phyloP scores from a whole-genome alignment of 2,797 vertebrate genomes.

The Gallirallus australis region DNA sequence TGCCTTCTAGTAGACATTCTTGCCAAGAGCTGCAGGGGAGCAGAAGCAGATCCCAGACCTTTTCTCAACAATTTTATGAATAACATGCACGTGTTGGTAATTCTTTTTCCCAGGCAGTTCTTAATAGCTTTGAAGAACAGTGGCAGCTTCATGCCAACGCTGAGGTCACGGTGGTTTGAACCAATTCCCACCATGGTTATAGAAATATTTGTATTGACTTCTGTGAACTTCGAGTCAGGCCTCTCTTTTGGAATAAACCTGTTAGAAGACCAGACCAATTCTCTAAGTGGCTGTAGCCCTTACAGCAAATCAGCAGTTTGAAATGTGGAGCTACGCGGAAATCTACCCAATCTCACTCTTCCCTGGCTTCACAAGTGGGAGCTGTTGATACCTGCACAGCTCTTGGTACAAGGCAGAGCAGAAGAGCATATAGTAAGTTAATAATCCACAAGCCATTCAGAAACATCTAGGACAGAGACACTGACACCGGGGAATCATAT shows the following conservation, averaged over 20 bases:
- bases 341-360: slow-evolving; percentile 35
- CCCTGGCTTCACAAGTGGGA: slow-evolving; percentile 49
- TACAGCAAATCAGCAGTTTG: slow-evolving; percentile 57
- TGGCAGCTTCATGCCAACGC: neutral
- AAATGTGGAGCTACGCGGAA: slow-evolving; percentile 35
- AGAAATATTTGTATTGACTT: neutral
- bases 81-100: neutral
- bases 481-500: slow-evolving; percentile 21
- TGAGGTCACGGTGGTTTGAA: neutral
- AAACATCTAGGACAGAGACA: slow-evolving; percentile 2
- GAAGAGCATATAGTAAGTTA: slow-evolving; percentile 40
- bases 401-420: slow-evolving; percentile 28
- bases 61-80: neutral
- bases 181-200: neutral
- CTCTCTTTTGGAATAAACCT: neutral
- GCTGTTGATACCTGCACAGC: slow-evolving; percentile 46
- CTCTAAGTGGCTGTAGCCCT: neutral
- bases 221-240: neutral
- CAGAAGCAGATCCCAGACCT: neutral
- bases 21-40: neutral
- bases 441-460: slow-evolving; percentile 36
- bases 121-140: neutral
- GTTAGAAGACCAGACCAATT: neutral
- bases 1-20: neutral
- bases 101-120: neutral